Evolutionary conservation across 2,888 invertebrate genomes (phyloP), one percentile per base, ranked within the genome.

Genomic region (Lycophotia porphyrea): DNA sequence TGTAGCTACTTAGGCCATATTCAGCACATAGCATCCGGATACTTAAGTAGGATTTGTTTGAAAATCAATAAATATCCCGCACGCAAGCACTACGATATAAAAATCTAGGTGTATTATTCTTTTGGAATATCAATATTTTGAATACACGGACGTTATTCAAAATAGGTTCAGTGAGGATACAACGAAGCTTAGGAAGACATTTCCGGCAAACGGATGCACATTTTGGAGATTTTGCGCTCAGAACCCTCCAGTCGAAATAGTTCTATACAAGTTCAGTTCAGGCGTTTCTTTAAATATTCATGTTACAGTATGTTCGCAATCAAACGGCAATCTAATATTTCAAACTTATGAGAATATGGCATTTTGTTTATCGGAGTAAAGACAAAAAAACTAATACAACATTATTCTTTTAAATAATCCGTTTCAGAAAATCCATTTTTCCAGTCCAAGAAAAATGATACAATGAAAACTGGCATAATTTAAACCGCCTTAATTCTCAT

Each of bases 151-250:
- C 84, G 90, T 93, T 94, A 95, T 95, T 94, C 94, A 94, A 91
- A 93, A 87, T 91, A 92, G 91, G 91, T 91, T 90, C 91, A 87
- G 89, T 88, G 88, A 87, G 91, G 92, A 93, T 93, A 93, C 90
- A 91, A 89, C 88, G 88, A 89, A 92, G 94, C 94, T 95, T 92
- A 92, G 90, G 90, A 90, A 92, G 93, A 94, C 93, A 93, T 94
- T 94, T 93, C 94, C 94, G 92, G 89, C 86, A 88, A 91, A 90
- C 91, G 93, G 90, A 93, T 94, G 93, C 93, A 95, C 94, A 95
- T 95, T 96, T 95, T 93, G 93, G 92, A 95, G 94, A 95, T 95
- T 94, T 95, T 91, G 90, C 88, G 92, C 91, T 93, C 91, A 90
- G 85, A 91, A 89, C 89, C 76, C 87, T 87, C 87, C 90, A 91